These are phyloP conservation scores for Drosophila recens DNA, from an alignment of 2,888 invertebrate genomes.

Conservation along the genomic window DNA sequence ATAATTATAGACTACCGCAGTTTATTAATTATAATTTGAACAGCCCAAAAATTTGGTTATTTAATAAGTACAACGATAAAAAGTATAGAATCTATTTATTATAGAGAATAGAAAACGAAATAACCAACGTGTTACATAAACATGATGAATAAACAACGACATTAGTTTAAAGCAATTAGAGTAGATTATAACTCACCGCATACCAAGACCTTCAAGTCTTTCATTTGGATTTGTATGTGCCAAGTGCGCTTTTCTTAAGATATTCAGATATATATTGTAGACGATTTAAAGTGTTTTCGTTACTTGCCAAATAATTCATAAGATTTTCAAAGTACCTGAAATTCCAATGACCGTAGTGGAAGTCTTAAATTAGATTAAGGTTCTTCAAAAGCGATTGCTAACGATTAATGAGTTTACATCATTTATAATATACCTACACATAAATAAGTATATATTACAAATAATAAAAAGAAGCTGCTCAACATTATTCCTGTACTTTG, in stretches of 20 bases:
- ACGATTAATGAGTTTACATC: slow-evolving; percentile 47
- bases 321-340: slow-evolving; percentile 80
- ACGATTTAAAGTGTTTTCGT: slow-evolving; percentile 56
- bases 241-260: slow-evolving; percentile 42
- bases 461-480: slow-evolving; percentile 41
- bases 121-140: slow-evolving; percentile 17
- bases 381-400: slow-evolving; percentile 42
- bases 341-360: slow-evolving; percentile 70
- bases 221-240: slow-evolving; percentile 58
- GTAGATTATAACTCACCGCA: slow-evolving; percentile 60
- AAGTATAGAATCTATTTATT: slow-evolving; percentile 37
- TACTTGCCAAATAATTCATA: slow-evolving; percentile 76
- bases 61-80: slow-evolving; percentile 57
- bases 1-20: slow-evolving; percentile 10
- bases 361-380: slow-evolving; percentile 73
- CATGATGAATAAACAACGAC: slow-evolving; percentile 29
- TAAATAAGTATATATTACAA: slow-evolving; percentile 15
- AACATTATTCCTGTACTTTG: slow-evolving; percentile 43
- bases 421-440: slow-evolving; percentile 29
- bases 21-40: slow-evolving; percentile 8
- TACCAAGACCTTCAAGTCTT: slow-evolving; percentile 52
- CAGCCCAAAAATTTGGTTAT: slow-evolving; percentile 29
- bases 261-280: slow-evolving; percentile 40
- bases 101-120: slow-evolving; percentile 30
- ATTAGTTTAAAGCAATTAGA: slow-evolving; percentile 61